Base-by-base conservation (phyloP, 2,113 vertebrate species). In the Xiphophorus maculatus region DNA sequence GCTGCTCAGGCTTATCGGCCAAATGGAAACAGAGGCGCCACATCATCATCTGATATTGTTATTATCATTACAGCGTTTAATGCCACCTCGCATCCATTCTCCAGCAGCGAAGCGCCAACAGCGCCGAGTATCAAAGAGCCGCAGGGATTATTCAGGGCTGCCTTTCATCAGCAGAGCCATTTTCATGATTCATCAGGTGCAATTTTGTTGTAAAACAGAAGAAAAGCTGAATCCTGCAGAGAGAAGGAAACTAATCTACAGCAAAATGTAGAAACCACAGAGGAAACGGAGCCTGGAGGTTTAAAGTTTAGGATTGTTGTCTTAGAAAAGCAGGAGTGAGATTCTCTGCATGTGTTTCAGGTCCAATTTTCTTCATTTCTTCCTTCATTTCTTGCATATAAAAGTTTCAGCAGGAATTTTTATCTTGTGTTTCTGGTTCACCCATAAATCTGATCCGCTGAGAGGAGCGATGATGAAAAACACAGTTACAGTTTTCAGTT, bases 41-140 rank as follows among this genome's bases (percentile, higher is more conserved):
- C 65, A 69, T 81, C 66, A 82, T 78, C 76, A 54, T 82, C 76
- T 74, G 12, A 80, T 86, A 76, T 84, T 82, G 37, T 79, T 76
- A 81, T 81, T 15, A 61, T 77, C 75, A 82, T 77, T 77, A 85
- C 66, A 37, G 86, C 63, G 74, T 80, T 88, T 81, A 80, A 80
- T 81, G 68, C 48, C 75, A 69, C 5, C 77, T 69, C 54, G 66
- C 88, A 86, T 66, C 73, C 70, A 58, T 88, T 79, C 69, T 81
- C 72, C 75, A 27, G 70, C 79, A 11, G 63, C 75, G 83, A 85
- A 72, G 35, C 69, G 5, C 76, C 54, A 85, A 83, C 80, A 74
- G 68, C 66, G 84, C 65, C 76, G 73, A 77, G 85, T 73, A 87
- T 72, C 85, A 77, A 71, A 84, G 78, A 74, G 78, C 83, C 2